Evolutionary conservation across 1,140 invertebrate genomes (phyloP), one percentile per base, ranked within the genome.

Genomic region (Drosophila rufa): DNA sequence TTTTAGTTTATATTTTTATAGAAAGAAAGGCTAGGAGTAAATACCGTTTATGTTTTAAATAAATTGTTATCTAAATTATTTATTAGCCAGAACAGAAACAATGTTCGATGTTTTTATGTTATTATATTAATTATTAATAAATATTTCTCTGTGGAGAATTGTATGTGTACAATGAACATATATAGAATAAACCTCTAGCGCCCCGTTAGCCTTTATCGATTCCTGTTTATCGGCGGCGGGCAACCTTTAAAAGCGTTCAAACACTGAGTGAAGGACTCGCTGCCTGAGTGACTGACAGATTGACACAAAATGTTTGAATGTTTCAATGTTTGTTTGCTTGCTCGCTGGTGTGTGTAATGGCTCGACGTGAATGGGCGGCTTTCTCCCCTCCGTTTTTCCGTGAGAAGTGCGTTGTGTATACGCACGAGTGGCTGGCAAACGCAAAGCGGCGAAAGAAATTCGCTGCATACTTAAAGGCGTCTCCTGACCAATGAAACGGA

Each of bases 181-280:
- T 48, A 59, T 48, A 58, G 50, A 75, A 50, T 62, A 75, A 78
- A 65, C 43, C 25, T 40, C 45, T 48, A 17, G 57, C 73, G 50
- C 68, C 66, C 61, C 66, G 66, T 68, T 70, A 64, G 53, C 73
- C 56, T 55, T 76, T 79, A 86, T 86, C 79, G 82, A 86, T 86
- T 86, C 66, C 22, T 66, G 62, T 62, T 79, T 82, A 87, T 86
- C 76, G 81, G 47, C 79, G 38, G 45, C 42, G 47, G 53, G 43
- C 36, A 79, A 60, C 51, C 40, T 69, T 48, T 48, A 67, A 33
- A 59, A 77, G 74, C 60, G 70, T 61, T 73, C 57, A 64, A 27
- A 83, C 51, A 55, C 48, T 65, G 58, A 60, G 67, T 60, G 61
- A 70, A 53, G 69, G 48, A 61, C 64, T 47, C 38, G 40, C 33